A percentile compares a stretch with the other conserved stretches of the same genome.
Conservation (phyloP, 2,888 invertebrate genomes). For the Congeria kusceri region DNA sequence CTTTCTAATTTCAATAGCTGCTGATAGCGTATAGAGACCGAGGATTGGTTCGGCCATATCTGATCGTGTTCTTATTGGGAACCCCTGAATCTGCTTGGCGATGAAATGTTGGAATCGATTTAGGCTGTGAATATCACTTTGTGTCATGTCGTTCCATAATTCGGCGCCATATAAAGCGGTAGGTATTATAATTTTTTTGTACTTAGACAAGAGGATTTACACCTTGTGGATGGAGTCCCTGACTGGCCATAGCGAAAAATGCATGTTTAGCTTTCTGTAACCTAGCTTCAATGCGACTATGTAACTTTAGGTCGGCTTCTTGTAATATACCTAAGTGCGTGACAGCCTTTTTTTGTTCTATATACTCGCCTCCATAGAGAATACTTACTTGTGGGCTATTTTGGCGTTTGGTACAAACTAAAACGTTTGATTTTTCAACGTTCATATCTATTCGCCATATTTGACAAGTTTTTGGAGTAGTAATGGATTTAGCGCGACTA, state of each 20-base stretch:
- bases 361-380: conserved; percentile 9
- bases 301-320: not conserved
- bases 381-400: not conserved
- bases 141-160: conserved; percentile 20
- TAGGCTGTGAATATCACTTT: not conserved
- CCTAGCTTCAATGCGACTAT: not conserved
- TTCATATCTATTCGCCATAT: conserved; percentile 22
- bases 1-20: conserved; percentile 13
- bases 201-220: conserved; percentile 12
- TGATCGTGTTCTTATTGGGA: conserved; percentile 11
- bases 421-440: conserved; percentile 9
- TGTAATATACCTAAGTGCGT: conserved; percentile 13
- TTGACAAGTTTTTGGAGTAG: conserved; percentile 1
- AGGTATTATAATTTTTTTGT: conserved; percentile 8
- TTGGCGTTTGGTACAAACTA: conserved; percentile 3
- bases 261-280: conserved; percentile 27
- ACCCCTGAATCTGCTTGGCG: conserved; percentile 20
- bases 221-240: not conserved
- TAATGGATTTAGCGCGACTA: conserved; percentile 10
- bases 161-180: conserved; percentile 23
- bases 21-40: not conserved
- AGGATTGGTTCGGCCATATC: conserved; percentile 22
- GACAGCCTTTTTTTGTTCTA: not conserved
- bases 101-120: conserved; percentile 25
- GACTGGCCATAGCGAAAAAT: conserved; percentile 10